Percentiles rank a stretch among this genome's conserved stretches.
Conservation (phyloP, 2,797 vertebrate genomes). For the Petrocephalus schoutedeni region DNA sequence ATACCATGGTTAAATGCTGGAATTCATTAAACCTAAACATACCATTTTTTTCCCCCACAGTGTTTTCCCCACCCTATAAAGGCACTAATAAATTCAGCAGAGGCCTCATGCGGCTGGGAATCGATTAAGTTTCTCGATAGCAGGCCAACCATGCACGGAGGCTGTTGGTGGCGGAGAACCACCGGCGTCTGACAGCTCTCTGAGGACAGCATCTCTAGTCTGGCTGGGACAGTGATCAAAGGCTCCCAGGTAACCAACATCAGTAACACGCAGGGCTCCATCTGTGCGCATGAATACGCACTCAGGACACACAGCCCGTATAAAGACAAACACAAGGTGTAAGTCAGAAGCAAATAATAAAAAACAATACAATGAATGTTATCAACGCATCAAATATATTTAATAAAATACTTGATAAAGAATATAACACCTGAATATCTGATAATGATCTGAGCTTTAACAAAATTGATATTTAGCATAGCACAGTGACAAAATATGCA, state of each 20-base stretch:
- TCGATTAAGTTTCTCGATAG: not conserved
- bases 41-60: not conserved
- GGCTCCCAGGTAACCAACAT: not conserved
- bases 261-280: not conserved
- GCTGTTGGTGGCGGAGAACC: not conserved
- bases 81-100: slow-evolving; percentile 3
- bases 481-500: not conserved
- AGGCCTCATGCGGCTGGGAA: not conserved
- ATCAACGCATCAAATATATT: not conserved
- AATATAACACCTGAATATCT: too few species aligned
- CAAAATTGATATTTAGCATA: too few species aligned
- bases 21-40: not conserved
- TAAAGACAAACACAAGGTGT: not conserved
- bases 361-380: not conserved
- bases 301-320: not conserved
- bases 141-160: not conserved
- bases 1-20: not conserved
- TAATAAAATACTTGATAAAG: not conserved
- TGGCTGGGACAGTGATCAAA: not conserved
- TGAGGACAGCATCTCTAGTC: not conserved
- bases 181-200: not conserved
- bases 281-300: not conserved
- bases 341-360: not conserved
- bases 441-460: too few species aligned
- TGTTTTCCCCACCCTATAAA: not conserved